phyloP scores from a whole-genome alignment of 1,140 invertebrate species.

The Hycleus phaleratus region DNA sequence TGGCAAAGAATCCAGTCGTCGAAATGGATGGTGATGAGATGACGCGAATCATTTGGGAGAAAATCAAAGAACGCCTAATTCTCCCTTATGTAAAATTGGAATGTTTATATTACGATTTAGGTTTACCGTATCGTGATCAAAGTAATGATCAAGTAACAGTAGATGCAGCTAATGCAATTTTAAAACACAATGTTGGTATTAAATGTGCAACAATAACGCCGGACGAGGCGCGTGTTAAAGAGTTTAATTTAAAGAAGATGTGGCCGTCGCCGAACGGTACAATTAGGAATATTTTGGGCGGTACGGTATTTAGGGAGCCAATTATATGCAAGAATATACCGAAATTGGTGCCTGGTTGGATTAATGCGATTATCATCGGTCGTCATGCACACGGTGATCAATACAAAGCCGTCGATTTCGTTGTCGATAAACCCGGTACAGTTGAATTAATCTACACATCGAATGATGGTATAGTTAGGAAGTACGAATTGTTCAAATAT shows the following conservation, averaged over 20 bases:
- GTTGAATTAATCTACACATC: slow-evolving; percentile 62
- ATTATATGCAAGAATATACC: slow-evolving; percentile 86
- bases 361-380: slow-evolving; percentile 71
- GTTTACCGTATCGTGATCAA: slow-evolving; percentile 72
- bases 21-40: slow-evolving; percentile 93
- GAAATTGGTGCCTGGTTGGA: slow-evolving; percentile 80
- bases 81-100: slow-evolving; percentile 84
- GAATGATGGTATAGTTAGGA: slow-evolving; percentile 49
- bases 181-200: slow-evolving; percentile 86
- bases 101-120: slow-evolving; percentile 75
- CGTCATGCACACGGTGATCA: slow-evolving; percentile 87
- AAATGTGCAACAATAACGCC: slow-evolving; percentile 90
- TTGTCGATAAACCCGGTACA: slow-evolving; percentile 63
- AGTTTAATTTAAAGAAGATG: slow-evolving; percentile 91
- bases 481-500: slow-evolving; percentile 60
- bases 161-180: slow-evolving; percentile 77
- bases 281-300: slow-evolving; percentile 84
- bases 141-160: slow-evolving; percentile 85
- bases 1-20: slow-evolving; percentile 67
- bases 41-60: slow-evolving; percentile 82
- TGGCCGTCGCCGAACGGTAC: slow-evolving; percentile 88
- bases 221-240: slow-evolving; percentile 82
- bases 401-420: slow-evolving; percentile 82
- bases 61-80: slow-evolving; percentile 82
- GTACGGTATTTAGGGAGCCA: slow-evolving; percentile 84